These are phyloP conservation scores for Oreochromis spilurus DNA, from an alignment of 2,113 vertebrate genomes.

Conservation along the genomic window DNA sequence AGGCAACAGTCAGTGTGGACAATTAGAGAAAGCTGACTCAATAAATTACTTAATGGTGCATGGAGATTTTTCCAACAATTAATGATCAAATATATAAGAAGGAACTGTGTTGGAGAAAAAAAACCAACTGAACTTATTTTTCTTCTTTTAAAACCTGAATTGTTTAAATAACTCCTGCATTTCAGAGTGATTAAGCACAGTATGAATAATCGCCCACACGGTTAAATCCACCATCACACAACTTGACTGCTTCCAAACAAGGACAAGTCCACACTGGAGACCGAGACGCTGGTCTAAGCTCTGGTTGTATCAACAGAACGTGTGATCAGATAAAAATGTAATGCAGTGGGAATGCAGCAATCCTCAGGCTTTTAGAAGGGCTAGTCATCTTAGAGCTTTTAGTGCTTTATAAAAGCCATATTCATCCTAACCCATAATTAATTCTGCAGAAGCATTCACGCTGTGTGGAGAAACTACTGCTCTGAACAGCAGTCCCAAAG, in stretches of 20 bases:
- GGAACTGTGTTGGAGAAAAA: neutral
- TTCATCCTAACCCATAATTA: slow-evolving; percentile 24
- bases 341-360: slow-evolving; percentile 15
- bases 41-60: neutral
- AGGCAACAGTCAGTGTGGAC: neutral
- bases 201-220: neutral
- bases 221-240: neutral
- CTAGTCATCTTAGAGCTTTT: neutral
- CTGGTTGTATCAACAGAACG: slow-evolving; percentile 53
- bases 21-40: neutral
- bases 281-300: slow-evolving; percentile 28
- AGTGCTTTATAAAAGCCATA: slow-evolving; percentile 18
- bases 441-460: neutral
- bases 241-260: slow-evolving; percentile 58
- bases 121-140: neutral
- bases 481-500: neutral
- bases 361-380: neutral
- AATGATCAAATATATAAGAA: neutral
- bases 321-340: slow-evolving; percentile 19
- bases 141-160: neutral
- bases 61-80: neutral
- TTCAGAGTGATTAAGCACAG: neutral
- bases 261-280: slow-evolving; percentile 46
- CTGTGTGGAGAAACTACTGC: neutral
- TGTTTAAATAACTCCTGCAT: neutral